Evolutionary conservation across 2,888 invertebrate genomes (phyloP).

Genomic region (Xestoiulus laeticollis): DNA sequence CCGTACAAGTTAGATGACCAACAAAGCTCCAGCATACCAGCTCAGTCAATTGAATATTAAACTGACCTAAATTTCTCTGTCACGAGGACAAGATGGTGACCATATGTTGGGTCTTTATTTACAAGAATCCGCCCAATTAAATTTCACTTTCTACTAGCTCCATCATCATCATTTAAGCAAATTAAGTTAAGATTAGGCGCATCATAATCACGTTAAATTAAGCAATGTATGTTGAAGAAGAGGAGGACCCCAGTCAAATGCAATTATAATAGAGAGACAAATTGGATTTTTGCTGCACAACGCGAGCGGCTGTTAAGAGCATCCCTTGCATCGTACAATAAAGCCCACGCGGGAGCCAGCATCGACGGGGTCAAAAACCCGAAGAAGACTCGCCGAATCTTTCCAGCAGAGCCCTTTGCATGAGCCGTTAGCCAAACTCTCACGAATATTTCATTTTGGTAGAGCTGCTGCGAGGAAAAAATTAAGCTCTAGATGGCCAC

Average conservation of each 20-base stretch:
- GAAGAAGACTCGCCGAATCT: background rate
- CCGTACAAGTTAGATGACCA: no score
- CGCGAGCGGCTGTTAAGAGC: no score
- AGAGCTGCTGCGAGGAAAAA: background rate
- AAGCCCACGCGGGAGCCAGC: background rate
- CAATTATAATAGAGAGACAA: background rate
- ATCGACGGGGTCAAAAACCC: background rate
- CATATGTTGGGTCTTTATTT: no score
- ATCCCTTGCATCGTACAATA: no score
- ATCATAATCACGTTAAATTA: slow-evolving; percentile 10
- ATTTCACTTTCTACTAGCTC: background rate
- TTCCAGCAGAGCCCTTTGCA: background rate
- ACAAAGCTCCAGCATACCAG: no score
- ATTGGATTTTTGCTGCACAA: background rate
- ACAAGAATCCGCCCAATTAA: background rate
- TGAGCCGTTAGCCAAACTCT: background rate
- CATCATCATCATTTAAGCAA: background rate
- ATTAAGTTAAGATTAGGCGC: background rate
- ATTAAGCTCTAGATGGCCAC: background rate
- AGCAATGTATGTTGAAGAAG: background rate
- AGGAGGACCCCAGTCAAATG: background rate
- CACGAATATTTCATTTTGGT: background rate
- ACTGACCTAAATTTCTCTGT: no score
- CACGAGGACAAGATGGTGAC: no score
- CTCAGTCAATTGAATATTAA: no score